Conservation (phyloP, 2,888 invertebrate species). For the Chloroclystis v-ata region DNA sequence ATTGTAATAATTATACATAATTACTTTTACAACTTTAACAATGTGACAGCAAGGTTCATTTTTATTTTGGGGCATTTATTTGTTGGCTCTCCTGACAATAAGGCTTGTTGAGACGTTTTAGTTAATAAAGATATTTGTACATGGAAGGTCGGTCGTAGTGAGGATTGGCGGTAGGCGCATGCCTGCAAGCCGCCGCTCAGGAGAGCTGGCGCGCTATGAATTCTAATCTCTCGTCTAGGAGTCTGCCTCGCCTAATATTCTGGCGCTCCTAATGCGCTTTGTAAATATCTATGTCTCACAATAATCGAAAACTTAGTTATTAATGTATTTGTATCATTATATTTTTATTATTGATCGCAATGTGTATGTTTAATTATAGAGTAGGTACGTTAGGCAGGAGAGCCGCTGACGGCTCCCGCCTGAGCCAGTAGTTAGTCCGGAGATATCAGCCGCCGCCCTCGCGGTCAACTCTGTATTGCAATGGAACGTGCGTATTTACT, state of each 20-base stretch:
- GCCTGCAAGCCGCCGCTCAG: constrained; percentile 14
- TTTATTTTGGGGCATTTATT: constrained; percentile 65
- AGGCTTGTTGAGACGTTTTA: constrained; percentile 62
- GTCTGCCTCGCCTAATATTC: constrained; percentile 64
- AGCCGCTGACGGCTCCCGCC: constrained; percentile 34
- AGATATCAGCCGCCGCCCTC: constrained; percentile 42
- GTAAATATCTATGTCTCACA: constrained; percentile 78
- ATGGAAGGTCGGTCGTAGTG: constrained; percentile 26
- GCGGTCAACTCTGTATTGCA: constrained; percentile 54
- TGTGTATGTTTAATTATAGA: constrained; percentile 67
- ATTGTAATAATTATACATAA: constrained; percentile 47
- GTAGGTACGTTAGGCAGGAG: constrained; percentile 52
- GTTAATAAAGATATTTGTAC: constrained; percentile 69
- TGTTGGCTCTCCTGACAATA: constrained; percentile 65
- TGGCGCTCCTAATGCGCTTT: constrained; percentile 71
- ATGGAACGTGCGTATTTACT: constrained; percentile 69
- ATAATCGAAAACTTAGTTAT: constrained; percentile 75
- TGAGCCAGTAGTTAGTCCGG: constrained; percentile 49
- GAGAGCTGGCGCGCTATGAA: constrained; percentile 26
- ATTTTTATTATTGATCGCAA: constrained; percentile 78
- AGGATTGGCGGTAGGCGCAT: constrained; percentile 24
- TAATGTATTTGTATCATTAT: constrained; percentile 78
- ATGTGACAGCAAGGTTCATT: constrained; percentile 60
- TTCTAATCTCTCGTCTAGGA: constrained; percentile 51
- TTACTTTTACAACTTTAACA: constrained; percentile 48